Evolutionary conservation across 2,888 invertebrate species (phyloP).

Genomic region (Drosophila neonasuta): DNA sequence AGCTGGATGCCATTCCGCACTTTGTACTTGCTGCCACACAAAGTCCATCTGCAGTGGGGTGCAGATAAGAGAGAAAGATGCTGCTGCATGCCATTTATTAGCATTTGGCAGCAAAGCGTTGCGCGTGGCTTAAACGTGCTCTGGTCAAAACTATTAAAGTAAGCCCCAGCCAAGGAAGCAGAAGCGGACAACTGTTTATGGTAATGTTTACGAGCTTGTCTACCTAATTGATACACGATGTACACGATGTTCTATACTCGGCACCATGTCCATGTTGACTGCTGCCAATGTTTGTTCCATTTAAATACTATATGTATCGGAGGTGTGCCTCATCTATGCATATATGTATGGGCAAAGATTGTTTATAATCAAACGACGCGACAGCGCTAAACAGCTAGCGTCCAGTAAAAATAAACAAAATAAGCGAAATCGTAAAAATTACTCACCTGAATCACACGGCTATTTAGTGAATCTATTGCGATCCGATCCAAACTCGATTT

Average conservation of each 20-base stretch:
- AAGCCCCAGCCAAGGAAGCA: conserved; percentile 23
- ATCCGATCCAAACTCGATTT: conserved; percentile 17
- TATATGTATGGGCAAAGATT: conserved; percentile 27
- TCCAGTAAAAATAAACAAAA: conserved; percentile 60
- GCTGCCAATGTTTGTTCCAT: conserved; percentile 12
- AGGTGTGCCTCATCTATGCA: conserved; percentile 23
- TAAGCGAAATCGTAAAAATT: conserved; percentile 45
- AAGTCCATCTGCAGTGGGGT: conserved; percentile 32
- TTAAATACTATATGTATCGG: conserved; percentile 22
- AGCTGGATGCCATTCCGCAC: conserved; percentile 5
- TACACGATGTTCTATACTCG: conserved; percentile 3
- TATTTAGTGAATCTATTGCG: conserved; percentile 7
- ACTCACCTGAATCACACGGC: conserved; percentile 48
- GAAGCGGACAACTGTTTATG: conserved; percentile 23
- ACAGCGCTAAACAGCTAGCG: conserved; percentile 65
- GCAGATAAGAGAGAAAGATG: neutral
- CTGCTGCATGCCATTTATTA: conserved; percentile 52
- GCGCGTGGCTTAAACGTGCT: conserved; percentile 51
- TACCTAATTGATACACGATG: conserved; percentile 34
- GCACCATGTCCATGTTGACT: conserved; percentile 9
- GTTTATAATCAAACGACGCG: conserved; percentile 64
- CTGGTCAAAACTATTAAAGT: conserved; percentile 39
- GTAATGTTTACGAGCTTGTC: conserved; percentile 39
- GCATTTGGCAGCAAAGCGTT: conserved; percentile 44
- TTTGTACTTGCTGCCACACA: conserved; percentile 17